Evolutionary conservation across 2,797 vertebrate species (phyloP).

Genomic region (Psittacula echo): DNA sequence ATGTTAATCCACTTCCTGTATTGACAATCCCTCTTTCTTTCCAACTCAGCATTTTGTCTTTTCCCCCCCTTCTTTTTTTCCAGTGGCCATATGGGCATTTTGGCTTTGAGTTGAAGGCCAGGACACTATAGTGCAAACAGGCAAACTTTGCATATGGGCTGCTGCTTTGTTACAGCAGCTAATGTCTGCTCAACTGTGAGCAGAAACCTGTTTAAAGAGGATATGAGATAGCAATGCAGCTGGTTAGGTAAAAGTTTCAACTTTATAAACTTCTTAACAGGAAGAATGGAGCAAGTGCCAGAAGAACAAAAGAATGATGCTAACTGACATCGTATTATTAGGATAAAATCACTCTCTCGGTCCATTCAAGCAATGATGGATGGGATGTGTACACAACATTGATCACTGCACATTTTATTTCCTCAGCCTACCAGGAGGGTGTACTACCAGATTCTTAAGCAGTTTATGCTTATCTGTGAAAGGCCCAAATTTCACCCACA

Average conservation of each 20-base stretch:
- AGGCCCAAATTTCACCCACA: background rate
- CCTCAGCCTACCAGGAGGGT: background rate
- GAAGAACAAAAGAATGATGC: background rate
- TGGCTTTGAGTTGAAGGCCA: conserved; percentile 42
- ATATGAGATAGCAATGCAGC: background rate
- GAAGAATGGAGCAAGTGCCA: background rate
- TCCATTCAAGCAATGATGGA: background rate
- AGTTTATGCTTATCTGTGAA: background rate
- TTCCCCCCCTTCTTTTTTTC: background rate
- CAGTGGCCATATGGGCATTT: conserved; percentile 35
- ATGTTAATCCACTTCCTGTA: background rate
- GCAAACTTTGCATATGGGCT: conserved; percentile 61
- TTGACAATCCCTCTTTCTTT: background rate
- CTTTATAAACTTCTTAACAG: background rate
- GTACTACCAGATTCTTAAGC: background rate
- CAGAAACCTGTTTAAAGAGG: conserved; percentile 40
- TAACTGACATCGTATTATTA: background rate
- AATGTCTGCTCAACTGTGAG: conserved; percentile 20
- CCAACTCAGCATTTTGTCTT: background rate
- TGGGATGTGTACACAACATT: background rate
- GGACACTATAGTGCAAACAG: conserved; percentile 44
- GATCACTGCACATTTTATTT: background rate
- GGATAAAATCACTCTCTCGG: background rate
- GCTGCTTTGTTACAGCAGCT: conserved; percentile 32
- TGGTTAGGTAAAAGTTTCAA: background rate